A percentile compares a stretch with the other conserved stretches of the same genome.
These are phyloP conservation scores for Cheilosia urbana DNA, from an alignment of 2,888 invertebrate genomes.

Conservation along the genomic window DNA sequence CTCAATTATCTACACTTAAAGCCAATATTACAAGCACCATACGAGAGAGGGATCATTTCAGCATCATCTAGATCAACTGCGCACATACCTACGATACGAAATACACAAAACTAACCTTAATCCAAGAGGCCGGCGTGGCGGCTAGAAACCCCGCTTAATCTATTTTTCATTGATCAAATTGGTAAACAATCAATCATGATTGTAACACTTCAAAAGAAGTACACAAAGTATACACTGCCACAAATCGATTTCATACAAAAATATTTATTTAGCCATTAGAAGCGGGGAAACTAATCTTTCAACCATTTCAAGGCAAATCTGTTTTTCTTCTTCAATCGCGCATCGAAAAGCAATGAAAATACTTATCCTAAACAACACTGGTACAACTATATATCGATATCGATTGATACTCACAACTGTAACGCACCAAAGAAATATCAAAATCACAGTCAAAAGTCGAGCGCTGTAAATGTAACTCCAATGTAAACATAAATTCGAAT, in stretches of 20 bases:
- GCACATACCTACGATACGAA: background rate
- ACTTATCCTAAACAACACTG: background rate
- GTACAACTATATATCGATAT: background rate
- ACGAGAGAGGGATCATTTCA: too few relatives aligned
- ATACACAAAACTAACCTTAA: constrained; percentile 1
- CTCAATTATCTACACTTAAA: too few relatives aligned
- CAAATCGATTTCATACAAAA: constrained; percentile 34
- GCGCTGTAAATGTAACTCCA: background rate
- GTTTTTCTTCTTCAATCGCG: background rate
- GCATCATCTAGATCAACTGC: too few relatives aligned
- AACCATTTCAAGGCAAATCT: background rate
- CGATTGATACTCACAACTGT: constrained; percentile 27
- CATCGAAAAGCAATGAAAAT: background rate
- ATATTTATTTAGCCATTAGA: constrained; percentile 39
- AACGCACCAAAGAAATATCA: background rate
- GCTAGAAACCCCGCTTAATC: constrained; percentile 1
- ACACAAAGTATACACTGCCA: constrained; percentile 11
- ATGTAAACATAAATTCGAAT: constrained; percentile 1
- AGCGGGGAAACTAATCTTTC: constrained; percentile 6
- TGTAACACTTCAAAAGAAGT: constrained; percentile 5
- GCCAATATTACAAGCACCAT: too few relatives aligned
- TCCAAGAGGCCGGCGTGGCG: background rate
- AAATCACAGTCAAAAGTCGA: constrained; percentile 4
- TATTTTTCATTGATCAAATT: constrained; percentile 13
- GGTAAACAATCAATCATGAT: constrained; percentile 11